Conservation (phyloP, 92 coral and sea anemone species). For the Diadumene lineata region DNA sequence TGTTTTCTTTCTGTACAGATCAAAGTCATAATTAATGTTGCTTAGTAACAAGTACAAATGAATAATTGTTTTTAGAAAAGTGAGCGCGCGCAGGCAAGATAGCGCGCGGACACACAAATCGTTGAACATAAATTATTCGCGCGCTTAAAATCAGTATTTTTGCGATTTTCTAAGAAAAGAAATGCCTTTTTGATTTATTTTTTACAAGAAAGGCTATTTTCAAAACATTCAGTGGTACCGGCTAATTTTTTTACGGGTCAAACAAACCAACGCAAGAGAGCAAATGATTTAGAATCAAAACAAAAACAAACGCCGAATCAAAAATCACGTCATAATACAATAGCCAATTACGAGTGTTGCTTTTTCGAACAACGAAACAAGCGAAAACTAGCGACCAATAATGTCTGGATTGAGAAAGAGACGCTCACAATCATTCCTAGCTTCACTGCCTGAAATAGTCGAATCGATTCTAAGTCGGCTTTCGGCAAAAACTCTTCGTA, state of each 20-base stretch:
- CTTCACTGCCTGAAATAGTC: conserved; percentile 80
- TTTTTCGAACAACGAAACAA: neutral
- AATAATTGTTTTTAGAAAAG: neutral
- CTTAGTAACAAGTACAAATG: neutral
- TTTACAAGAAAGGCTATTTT: neutral
- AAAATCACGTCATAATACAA: conserved; percentile 24
- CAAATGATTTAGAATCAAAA: neutral
- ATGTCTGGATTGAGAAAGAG: conserved; percentile 9
- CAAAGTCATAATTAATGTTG: neutral
- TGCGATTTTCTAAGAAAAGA: neutral
- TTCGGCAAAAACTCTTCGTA: conserved; percentile 78
- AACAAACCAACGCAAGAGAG: neutral
- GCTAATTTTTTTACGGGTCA: neutral
- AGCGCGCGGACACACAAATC: neutral
- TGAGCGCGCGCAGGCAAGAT: neutral
- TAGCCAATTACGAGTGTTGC: neutral
- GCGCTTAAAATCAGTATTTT: neutral
- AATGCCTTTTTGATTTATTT: neutral
- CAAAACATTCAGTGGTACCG: neutral
- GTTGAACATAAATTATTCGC: neutral
- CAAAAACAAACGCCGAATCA: neutral
- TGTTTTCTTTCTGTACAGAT: neutral
- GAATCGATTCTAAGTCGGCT: conserved; percentile 72
- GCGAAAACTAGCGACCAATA: neutral
- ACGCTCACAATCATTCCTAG: conserved; percentile 42